Conservation (phyloP, 2,113 vertebrate genomes). For the Amblyopsis rosae region DNA sequence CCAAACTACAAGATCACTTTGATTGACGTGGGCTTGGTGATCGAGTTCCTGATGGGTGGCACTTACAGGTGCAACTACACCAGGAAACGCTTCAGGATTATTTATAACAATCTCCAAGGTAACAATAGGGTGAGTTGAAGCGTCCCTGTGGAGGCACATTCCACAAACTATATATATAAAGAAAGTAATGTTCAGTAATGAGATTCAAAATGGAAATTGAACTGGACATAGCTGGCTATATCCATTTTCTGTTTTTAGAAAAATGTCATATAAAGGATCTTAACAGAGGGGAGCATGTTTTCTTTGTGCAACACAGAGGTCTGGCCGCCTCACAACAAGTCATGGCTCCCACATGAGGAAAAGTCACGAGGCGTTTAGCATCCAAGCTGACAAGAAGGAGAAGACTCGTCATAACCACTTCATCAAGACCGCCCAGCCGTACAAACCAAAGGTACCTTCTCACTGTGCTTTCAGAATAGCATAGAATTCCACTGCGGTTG, state of each 20-base stretch:
- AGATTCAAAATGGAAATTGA: too few species aligned
- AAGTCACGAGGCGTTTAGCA: constrained; percentile 91
- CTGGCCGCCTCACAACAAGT: constrained; percentile 83
- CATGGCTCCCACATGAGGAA: constrained; percentile 88
- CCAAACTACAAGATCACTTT: constrained; percentile 97
- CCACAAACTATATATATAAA: background rate
- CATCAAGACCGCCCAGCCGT: constrained; percentile 98
- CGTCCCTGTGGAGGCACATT: background rate
- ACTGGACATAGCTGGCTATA: too few species aligned
- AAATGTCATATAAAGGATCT: background rate
- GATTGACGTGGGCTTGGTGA: constrained; percentile 95
- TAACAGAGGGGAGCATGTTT: background rate
- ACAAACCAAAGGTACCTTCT: constrained; percentile 90
- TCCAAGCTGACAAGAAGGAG: constrained; percentile 95
- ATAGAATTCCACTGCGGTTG: too few species aligned
- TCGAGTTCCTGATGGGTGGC: constrained; percentile 97
- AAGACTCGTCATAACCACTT: constrained; percentile 98
- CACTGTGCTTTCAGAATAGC: background rate
- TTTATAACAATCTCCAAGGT: constrained; percentile 96
- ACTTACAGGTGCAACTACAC: constrained; percentile 98
- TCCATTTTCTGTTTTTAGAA: too few species aligned
- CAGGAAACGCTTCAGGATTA: constrained; percentile 92
- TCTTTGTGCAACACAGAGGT: constrained; percentile 77
- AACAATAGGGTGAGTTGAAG: constrained; percentile 84
- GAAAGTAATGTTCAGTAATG: too few species aligned